Evolutionary conservation across 2,797 vertebrate genomes (phyloP).

Genomic region (Emys orbicularis): DNA sequence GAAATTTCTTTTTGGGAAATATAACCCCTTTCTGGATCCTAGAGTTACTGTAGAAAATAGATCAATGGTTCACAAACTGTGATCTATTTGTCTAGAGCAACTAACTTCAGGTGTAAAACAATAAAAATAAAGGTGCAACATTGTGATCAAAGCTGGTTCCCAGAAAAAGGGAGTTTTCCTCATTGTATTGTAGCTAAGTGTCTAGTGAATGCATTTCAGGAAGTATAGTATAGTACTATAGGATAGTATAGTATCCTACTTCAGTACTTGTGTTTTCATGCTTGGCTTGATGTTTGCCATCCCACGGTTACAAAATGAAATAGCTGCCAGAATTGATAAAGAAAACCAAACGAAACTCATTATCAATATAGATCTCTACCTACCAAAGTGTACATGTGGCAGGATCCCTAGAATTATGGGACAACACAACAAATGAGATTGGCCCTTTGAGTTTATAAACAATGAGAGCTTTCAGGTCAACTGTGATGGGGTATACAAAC

Average conservation of each 20-base stretch:
- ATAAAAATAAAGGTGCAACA: not conserved
- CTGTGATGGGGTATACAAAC: not conserved
- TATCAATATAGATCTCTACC: not conserved
- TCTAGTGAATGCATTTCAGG: not conserved
- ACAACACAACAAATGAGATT: not conserved
- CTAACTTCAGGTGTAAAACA: not conserved
- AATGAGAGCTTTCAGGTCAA: not conserved
- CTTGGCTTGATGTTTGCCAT: not conserved
- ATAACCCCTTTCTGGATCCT: not conserved
- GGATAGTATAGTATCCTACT: not conserved
- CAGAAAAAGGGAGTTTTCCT: not conserved
- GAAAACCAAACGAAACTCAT: not conserved
- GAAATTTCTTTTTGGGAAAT: not conserved
- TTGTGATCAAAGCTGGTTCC: not conserved
- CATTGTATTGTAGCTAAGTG: not conserved
- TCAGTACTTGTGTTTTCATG: not conserved
- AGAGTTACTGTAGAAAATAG: not conserved
- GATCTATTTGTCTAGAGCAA: not conserved
- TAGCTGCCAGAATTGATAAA: not conserved
- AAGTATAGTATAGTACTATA: not conserved
- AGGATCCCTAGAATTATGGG: accelerated
- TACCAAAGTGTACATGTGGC: accelerated
- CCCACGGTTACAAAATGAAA: not conserved
- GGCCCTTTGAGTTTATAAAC: not conserved
- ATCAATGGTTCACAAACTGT: not conserved